Base-by-base conservation (phyloP, 2,113 vertebrate species). In the Cynoglossus semilaevis region DNA sequence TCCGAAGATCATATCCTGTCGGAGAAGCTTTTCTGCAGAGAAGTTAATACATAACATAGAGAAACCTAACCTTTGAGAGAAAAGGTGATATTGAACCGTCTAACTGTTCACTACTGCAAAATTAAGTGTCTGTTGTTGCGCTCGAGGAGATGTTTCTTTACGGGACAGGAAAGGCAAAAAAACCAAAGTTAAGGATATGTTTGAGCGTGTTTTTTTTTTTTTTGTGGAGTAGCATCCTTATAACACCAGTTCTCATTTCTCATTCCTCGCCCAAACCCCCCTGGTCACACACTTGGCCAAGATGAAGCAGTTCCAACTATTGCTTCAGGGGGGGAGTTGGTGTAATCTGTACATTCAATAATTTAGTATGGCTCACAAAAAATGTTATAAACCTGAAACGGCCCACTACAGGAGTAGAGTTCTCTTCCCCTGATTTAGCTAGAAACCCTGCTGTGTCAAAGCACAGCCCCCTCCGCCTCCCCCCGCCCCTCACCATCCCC, bases 381-480 rank as follows among this genome's bases (percentile, higher is more conserved):
- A 4, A 50, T n/a, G 48, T 50, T 50, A 50, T 50, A 50, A 50
- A 51, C 29, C 15, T 35, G 9, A 34, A 51, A 51, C 34, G 48
- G 48, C 29, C 48, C 48, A 35, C 1, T 3, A 35, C 1, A 51
- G 15, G 8, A 35, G n/a, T 9, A 35, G 35, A 5, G 22, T 35
- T 35, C 14, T 29, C 29, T 5, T 22, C 48, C 48, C 50, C n/a
- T 17, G 35, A 37, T 43, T 44, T 34, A 44, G 41, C 53, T 44
- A 2, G 12, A 36, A 36, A 9, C 29, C 15, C 34, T 13, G 35
- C 35, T 37, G 35, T 51, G 50, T n/a, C 38, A 44, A 42, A 56
- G 17, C 37, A 6, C 35, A 12, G 36, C 15, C 22, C 22, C n/a
- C n/a, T n/a, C n/a, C n/a, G n/a, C n/a, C n/a, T n/a, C n/a, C n/a